Evolutionary conservation across 2,113 vertebrate genomes (phyloP).

Genomic region (Hassar affinis): DNA sequence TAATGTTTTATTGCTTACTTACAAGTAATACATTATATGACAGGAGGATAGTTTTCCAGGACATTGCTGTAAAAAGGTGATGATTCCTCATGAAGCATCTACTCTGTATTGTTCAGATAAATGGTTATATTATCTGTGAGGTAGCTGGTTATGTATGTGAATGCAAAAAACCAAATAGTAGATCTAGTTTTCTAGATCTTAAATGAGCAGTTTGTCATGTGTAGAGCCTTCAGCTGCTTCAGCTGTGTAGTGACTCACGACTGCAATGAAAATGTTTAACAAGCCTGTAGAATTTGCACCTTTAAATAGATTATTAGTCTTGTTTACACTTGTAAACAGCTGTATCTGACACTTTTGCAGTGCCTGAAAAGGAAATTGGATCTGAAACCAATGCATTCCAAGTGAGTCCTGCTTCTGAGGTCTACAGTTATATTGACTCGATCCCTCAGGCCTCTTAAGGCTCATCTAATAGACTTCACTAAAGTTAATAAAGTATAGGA

Average conservation of each 20-base stretch:
- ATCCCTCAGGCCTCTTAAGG: constrained; percentile 22
- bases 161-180: not conserved
- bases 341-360: not conserved
- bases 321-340: constrained; percentile 24
- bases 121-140: not conserved
- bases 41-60: not conserved
- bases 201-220: not conserved
- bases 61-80: not conserved
- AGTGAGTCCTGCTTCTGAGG: constrained; percentile 11
- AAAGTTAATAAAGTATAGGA: constrained; percentile 29
- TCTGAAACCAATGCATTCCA: not conserved
- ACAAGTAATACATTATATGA: not conserved
- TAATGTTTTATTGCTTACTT: not conserved
- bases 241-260: not conserved
- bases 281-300: not conserved
- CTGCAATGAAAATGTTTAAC: constrained; percentile 5
- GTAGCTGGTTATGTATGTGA: not conserved
- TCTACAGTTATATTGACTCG: constrained; percentile 17
- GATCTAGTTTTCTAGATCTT: not conserved
- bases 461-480: constrained; percentile 19
- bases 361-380: constrained; percentile 20
- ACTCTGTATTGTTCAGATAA: not conserved
- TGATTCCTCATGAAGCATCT: not conserved
- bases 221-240: not conserved
- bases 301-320: constrained; percentile 25